Evolutionary conservation across 1,140 invertebrate species (phyloP).

Genomic region (Pachyrhynchus sulphureomaculatus): DNA sequence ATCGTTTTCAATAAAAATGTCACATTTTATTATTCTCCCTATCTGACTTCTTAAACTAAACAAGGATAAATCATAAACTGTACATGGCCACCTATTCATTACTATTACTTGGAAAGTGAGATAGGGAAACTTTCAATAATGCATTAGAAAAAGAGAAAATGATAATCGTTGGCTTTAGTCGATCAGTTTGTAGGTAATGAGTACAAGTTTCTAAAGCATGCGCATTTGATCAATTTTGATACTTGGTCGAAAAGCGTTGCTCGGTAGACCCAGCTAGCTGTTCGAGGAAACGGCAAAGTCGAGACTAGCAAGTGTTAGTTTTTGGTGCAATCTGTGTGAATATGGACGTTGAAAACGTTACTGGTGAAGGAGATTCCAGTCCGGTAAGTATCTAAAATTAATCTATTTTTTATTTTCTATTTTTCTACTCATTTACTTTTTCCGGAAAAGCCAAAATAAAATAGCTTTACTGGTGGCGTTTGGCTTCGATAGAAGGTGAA

Average conservation of each 20-base stretch:
- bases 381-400: conserved; percentile 44
- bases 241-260: conserved; percentile 25
- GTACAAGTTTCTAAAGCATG: background rate
- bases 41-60: too few species aligned
- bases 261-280: conserved; percentile 12
- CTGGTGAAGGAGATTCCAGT: conserved; percentile 38
- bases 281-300: conserved; percentile 16
- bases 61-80: too few species aligned
- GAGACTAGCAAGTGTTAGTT: conserved; percentile 7
- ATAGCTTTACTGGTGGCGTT: conserved; percentile 42
- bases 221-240: conserved; percentile 3
- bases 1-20: background rate
- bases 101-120: too few species aligned
- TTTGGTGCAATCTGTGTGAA: conserved; percentile 29
- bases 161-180: too few species aligned
- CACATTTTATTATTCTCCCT: too few species aligned
- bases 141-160: too few species aligned
- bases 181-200: too few species aligned
- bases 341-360: conserved; percentile 48
- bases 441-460: conserved; percentile 10
- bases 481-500: conserved; percentile 50
- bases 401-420: conserved; percentile 32
- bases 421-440: conserved; percentile 33
- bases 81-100: too few species aligned
- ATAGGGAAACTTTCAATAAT: too few species aligned